phyloP scores from a whole-genome alignment of 2,113 vertebrate species.

The Toxostoma redivivum region DNA sequence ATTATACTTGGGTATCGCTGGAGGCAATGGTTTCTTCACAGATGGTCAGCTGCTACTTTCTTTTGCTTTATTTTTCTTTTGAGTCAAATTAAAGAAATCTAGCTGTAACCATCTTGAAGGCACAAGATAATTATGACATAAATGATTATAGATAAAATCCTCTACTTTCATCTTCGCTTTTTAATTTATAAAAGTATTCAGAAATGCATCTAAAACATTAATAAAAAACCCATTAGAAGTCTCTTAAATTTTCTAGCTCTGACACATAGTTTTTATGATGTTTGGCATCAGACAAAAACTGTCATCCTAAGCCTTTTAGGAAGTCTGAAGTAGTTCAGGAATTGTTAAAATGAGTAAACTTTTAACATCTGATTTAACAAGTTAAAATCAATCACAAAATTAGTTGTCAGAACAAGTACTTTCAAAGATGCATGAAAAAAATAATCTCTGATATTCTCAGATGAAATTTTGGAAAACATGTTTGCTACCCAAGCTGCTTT shows the following conservation, averaged over 20 bases:
- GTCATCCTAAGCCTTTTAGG: not conserved
- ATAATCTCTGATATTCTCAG: not conserved
- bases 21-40: not conserved
- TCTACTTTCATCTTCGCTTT: not conserved
- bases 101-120: not conserved
- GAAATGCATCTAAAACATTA: not conserved
- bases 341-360: not conserved
- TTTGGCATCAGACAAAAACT: not conserved
- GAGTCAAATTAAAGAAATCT: not conserved
- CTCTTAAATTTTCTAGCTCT: not conserved
- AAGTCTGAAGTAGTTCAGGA: not conserved
- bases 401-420: not conserved
- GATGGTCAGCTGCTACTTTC: not conserved
- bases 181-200: not conserved
- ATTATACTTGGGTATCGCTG: not conserved
- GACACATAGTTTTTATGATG: not conserved
- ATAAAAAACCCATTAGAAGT: not conserved
- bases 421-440: not conserved
- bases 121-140: not conserved
- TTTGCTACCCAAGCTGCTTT: conserved; percentile 8
- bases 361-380: not conserved
- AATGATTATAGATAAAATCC: not conserved
- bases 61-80: not conserved
- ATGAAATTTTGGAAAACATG: not conserved
- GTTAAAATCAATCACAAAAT: not conserved